Percentiles rank a stretch among this genome's conserved stretches.
phyloP scores from a whole-genome alignment of 2,888 invertebrate genomes.

The Mythimna pallens region DNA sequence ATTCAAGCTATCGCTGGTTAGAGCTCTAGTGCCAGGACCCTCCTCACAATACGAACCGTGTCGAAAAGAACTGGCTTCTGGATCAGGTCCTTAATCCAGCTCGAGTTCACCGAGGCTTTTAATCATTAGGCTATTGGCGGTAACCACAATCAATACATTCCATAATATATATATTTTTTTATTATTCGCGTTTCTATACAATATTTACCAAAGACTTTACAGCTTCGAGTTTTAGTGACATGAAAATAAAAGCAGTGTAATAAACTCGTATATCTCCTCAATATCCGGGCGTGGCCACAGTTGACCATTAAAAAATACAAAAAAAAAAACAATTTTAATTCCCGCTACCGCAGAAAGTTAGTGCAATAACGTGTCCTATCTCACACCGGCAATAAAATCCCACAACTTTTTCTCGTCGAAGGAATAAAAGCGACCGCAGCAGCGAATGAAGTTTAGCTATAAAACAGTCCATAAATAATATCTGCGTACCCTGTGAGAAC shows the following conservation, averaged over 20 bases:
- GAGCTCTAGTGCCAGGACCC: no score
- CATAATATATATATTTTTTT: no score
- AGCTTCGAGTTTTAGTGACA: constrained; percentile 9
- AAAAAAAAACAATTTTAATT: constrained; percentile 87
- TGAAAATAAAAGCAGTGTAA: constrained; percentile 27
- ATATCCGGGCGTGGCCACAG: constrained; percentile 68
- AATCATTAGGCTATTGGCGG: no score
- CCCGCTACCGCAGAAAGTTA: constrained; percentile 84
- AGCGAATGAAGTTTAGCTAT: constrained; percentile 90
- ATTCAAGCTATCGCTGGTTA: no score
- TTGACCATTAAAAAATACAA: constrained; percentile 80
- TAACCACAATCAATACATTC: no score
- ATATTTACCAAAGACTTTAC: background rate
- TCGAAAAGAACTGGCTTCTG: no score
- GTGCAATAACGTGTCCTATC: constrained; percentile 89
- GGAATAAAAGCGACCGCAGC: constrained; percentile 89
- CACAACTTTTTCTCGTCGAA: constrained; percentile 88
- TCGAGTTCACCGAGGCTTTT: no score
- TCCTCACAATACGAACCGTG: no score
- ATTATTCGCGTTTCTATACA: no score
- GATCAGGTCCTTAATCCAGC: no score
- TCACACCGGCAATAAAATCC: constrained; percentile 89
- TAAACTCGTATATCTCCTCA: constrained; percentile 66
- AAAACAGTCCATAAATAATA: constrained; percentile 89
- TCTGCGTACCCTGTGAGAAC: constrained; percentile 84